Percentiles rank a stretch among this genome's conserved stretches.
These are phyloP conservation scores for Spea bombifrons DNA, from an alignment of 2,113 vertebrate genomes.

Conservation along the genomic window DNA sequence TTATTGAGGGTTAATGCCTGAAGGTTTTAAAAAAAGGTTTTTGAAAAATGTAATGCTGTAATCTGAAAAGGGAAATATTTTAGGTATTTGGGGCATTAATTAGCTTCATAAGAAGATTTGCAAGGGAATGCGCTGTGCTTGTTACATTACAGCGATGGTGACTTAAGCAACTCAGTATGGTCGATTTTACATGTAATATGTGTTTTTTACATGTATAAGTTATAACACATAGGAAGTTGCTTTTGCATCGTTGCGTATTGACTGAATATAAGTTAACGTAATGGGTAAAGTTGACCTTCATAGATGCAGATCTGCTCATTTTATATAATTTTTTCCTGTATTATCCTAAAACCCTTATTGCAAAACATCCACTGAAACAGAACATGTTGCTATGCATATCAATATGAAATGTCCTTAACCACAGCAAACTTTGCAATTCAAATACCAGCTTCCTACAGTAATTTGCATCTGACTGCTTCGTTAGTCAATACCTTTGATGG, in stretches of 20 bases:
- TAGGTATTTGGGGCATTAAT: slow-evolving; percentile 31
- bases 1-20: slow-evolving; percentile 26
- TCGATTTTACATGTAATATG: too few species aligned
- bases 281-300: too few species aligned
- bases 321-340: too few species aligned
- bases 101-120: slow-evolving; percentile 26
- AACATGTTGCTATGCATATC: not conserved
- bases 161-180: too few species aligned
- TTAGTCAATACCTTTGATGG: not conserved
- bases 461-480: not conserved
- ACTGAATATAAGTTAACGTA: too few species aligned
- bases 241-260: too few species aligned
- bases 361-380: not conserved
- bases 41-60: slow-evolving; percentile 13
- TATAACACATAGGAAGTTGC: too few species aligned
- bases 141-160: not conserved
- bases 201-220: too few species aligned
- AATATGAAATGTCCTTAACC: not conserved
- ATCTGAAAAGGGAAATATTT: slow-evolving; percentile 30
- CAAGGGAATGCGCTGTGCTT: not conserved
- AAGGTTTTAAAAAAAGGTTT: slow-evolving; percentile 15
- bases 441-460: not conserved
- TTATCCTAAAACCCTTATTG: not conserved
- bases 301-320: too few species aligned
- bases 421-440: not conserved